phyloP scores from a whole-genome alignment of 2,888 invertebrate genomes.

The Arrhopalites spinosus region DNA sequence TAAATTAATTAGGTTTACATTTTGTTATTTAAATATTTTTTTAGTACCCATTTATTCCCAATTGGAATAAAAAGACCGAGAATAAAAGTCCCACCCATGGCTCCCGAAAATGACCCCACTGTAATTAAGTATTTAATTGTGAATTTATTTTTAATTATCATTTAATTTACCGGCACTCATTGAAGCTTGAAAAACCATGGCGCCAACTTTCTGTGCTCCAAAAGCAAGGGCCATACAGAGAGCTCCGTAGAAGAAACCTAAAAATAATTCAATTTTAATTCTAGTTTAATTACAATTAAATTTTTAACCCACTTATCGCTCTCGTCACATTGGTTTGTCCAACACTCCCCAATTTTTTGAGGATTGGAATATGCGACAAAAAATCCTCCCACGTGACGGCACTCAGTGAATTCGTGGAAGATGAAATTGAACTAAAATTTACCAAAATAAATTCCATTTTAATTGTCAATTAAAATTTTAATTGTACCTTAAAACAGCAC shows the following conservation, averaged over 20 bases:
- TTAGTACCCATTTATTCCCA: constrained; percentile 45
- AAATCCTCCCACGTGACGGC: constrained; percentile 50
- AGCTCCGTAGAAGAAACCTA: constrained; percentile 47
- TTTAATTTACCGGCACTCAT: constrained; percentile 17
- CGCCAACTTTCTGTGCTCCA: constrained; percentile 46
- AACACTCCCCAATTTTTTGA: constrained; percentile 66
- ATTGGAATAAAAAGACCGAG: constrained; percentile 54
- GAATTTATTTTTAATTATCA: no score
- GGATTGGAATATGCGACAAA: constrained; percentile 63
- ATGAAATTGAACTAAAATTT: no score
- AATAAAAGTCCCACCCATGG: constrained; percentile 48
- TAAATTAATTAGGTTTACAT: no score
- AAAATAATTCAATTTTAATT: neutral
- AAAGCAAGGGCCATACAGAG: constrained; percentile 47
- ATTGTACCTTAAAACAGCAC: constrained; percentile 39
- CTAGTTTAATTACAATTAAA: no score
- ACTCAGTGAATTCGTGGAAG: no score
- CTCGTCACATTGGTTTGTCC: constrained; percentile 69
- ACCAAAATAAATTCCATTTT: neutral
- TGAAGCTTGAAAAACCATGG: constrained; percentile 25
- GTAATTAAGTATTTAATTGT: no score
- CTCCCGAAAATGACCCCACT: constrained; percentile 46
- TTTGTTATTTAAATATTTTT: no score
- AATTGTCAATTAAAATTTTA: constrained; percentile 10
- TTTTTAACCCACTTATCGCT: constrained; percentile 62